A percentile compares a stretch with the other conserved stretches of the same genome.
Evolutionary conservation across 2,113 vertebrate genomes (phyloP).

Genomic region (Pseudorectes ferrugineus): DNA sequence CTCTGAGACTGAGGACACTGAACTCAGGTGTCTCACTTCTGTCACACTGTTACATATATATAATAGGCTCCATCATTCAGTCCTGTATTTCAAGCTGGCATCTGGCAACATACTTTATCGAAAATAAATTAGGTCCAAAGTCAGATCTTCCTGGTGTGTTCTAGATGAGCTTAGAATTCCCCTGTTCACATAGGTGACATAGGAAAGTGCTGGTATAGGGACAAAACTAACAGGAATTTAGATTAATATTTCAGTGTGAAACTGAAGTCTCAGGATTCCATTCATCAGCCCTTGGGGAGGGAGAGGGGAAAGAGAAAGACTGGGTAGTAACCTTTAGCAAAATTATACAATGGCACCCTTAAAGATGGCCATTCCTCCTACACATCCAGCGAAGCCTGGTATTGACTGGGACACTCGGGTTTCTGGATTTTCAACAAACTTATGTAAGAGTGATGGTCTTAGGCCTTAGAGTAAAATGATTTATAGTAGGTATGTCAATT

Average conservation of each 20-base stretch:
- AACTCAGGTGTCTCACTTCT: background rate
- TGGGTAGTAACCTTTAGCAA: background rate
- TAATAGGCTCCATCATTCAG: background rate
- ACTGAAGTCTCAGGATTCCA: accelerated
- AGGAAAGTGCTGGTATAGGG: background rate
- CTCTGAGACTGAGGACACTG: background rate
- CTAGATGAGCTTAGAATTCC: background rate
- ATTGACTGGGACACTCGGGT: accelerated
- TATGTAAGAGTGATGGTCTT: background rate
- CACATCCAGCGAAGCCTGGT: accelerated
- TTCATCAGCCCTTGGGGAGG: background rate
- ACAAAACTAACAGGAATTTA: background rate
- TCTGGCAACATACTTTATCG: background rate
- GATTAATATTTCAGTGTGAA: background rate
- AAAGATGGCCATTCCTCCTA: background rate
- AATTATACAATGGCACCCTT: background rate
- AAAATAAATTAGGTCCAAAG: background rate
- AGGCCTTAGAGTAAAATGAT: background rate
- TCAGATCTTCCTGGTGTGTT: background rate
- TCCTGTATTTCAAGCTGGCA: background rate
- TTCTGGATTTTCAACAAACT: background rate
- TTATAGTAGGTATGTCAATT: background rate
- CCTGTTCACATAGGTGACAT: background rate
- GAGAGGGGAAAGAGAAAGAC: background rate
- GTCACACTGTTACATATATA: background rate